Evolutionary conservation across 2,113 vertebrate genomes (phyloP), one percentile per base, ranked within the genome.

Genomic region (Apus apus): DNA sequence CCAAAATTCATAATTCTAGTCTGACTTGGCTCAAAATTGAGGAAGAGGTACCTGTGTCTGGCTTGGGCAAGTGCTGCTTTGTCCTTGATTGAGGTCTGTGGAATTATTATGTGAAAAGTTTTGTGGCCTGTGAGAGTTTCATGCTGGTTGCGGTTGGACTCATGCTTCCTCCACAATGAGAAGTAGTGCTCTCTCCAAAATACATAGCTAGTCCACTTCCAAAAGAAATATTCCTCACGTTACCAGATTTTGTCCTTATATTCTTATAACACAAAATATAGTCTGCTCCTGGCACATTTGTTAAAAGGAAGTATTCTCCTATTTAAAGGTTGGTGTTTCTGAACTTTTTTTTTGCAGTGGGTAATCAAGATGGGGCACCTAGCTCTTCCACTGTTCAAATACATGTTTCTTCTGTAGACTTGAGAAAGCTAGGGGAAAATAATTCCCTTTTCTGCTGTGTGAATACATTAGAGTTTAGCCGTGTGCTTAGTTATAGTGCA

Each of bases 401-500:
- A 6, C 30, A 20, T 21, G 13, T 48, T 73, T 53, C 17, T 75
- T 56, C 64, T 85, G 65, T 11, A 51, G 14, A 13, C 26, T 57
- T 21, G 11, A 64, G 84, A 27, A 62, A 20, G 16, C 13, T 4
- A 3, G 32, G 38, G 57, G 40, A 58, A 45, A 57, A 25, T 13
- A 74, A 14, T 27, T 26, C 10, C 38, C 19, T 1, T 1, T 81
- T 62, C 53, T 64, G 43, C 54, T 57, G 20, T 32, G 11, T 23
- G 48, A 62, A 2, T 20, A 25, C 6, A 23, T 43, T 54, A 6
- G 57, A 45, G 30, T 54, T 65, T 26, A 40, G 20, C 65, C 50
- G 18, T 8, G 30, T n/a, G 38, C 54, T 77, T 36, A 23, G 29
- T 36, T 62, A 30, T 1, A 58, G 25, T 4, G 2, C 1, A 0